Percentiles rank a stretch among this genome's conserved stretches.
phyloP scores from a whole-genome alignment of 2,797 vertebrate species.

The Garrulus glandarius region DNA sequence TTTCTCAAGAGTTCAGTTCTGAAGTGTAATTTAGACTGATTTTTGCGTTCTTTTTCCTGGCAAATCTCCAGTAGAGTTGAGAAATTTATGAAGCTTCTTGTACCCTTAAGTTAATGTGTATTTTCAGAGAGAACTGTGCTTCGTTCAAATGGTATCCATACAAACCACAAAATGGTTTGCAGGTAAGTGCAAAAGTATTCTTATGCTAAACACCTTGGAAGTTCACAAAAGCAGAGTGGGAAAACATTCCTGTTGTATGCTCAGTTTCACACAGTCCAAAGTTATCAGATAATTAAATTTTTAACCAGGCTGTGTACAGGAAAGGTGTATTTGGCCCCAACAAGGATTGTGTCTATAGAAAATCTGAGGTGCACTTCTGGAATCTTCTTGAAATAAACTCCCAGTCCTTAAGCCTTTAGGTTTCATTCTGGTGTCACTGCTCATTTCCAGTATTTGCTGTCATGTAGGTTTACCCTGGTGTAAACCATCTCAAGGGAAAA shows the following conservation, averaged over 20 bases:
- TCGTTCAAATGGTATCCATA: background rate
- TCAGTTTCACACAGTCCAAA: background rate
- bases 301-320: background rate
- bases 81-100: background rate
- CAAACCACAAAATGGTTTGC: background rate
- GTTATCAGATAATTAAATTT: background rate
- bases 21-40: background rate
- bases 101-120: background rate
- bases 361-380: background rate
- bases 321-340: background rate
- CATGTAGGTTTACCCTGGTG: background rate
- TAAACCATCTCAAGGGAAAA: background rate
- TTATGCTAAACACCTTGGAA: background rate
- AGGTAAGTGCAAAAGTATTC: background rate
- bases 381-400: background rate
- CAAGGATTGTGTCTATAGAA: background rate
- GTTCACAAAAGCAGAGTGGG: background rate
- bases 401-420: background rate
- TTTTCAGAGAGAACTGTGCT: background rate
- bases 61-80: background rate
- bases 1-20: background rate
- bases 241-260: background rate
- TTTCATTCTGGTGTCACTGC: background rate
- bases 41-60: background rate
- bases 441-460: background rate